Evolutionary conservation across 2,797 vertebrate genomes (phyloP).

Genomic region (Lateolabrax maculatus): DNA sequence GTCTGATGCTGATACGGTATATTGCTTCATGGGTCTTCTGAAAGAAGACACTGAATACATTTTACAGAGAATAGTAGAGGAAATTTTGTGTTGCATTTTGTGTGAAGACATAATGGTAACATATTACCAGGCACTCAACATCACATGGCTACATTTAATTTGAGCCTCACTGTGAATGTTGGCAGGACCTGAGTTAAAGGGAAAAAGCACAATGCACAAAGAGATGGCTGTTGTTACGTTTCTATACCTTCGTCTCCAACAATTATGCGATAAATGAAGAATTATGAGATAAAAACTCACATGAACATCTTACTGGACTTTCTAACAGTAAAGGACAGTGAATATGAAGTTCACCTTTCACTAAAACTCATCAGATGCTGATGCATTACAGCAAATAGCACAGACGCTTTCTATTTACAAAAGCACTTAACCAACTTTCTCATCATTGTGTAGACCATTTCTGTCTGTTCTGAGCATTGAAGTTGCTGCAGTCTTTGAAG

Average conservation of each 20-base stretch:
- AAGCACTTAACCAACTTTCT: background rate
- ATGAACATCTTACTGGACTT: background rate
- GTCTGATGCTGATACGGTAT: background rate
- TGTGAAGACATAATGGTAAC: slow-evolving; percentile 18
- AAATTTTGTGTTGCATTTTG: slow-evolving; percentile 8
- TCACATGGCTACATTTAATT: slow-evolving; percentile 19
- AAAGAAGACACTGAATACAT: background rate
- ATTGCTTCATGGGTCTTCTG: background rate
- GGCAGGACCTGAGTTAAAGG: background rate
- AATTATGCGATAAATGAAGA: background rate
- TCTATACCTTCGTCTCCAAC: background rate
- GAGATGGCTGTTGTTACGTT: background rate
- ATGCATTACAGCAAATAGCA: background rate
- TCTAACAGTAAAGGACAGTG: background rate
- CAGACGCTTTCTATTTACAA: slow-evolving; percentile 3
- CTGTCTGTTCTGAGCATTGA: slow-evolving; percentile 15
- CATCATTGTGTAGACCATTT: slow-evolving; percentile 12
- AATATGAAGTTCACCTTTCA: background rate
- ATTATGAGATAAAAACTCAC: background rate
- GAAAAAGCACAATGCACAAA: background rate
- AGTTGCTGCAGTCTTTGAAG: slow-evolving; percentile 22
- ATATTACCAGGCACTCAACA: slow-evolving; percentile 7
- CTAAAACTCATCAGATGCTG: slow-evolving; percentile 2
- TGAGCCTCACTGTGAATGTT: slow-evolving; percentile 13
- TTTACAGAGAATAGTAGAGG: background rate